Conservation (phyloP, 53 echinoderm and acorn worm species). For the Henricia sp. region DNA sequence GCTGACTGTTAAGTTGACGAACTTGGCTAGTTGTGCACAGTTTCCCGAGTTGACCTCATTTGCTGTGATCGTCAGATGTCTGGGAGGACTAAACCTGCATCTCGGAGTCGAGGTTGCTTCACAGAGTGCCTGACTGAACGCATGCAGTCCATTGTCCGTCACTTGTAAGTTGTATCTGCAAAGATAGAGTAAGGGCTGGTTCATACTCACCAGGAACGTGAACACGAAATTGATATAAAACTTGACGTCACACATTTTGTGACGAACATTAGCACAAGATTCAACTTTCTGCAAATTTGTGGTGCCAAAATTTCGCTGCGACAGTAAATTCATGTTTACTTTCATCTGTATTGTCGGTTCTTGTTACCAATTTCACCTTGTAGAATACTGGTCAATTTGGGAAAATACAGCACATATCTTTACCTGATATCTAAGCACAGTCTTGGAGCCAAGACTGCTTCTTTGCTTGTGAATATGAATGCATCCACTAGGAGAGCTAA, state of each 20-base stretch:
- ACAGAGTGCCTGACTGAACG: conserved; percentile 11
- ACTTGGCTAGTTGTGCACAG: not conserved
- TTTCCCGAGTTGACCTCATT: not conserved
- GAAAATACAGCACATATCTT: too few species aligned
- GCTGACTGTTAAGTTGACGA: not conserved
- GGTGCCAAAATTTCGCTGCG: too few species aligned
- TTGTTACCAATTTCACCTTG: too few species aligned
- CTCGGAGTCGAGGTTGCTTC: conserved; percentile 1
- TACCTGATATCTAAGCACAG: conserved; percentile 45
- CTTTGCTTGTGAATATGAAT: not conserved
- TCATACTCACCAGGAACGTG: too few species aligned
- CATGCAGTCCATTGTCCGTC: not conserved
- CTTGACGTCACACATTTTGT: too few species aligned
- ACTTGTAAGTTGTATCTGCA: conserved; percentile 8
- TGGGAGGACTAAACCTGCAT: not conserved
- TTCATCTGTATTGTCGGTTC: too few species aligned
- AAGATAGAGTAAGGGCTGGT: not conserved
- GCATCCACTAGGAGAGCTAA: not conserved
- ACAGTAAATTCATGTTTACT: too few species aligned
- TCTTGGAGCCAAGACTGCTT: not conserved
- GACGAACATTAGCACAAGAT: too few species aligned
- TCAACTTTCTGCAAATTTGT: too few species aligned
- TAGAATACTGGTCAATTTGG: too few species aligned
- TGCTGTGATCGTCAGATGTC: conserved; percentile 15
- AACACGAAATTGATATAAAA: too few species aligned